Evolutionary conservation across 53 echinoderm and acorn worm species (phyloP).

Genomic region (Paelopatides confundens): DNA sequence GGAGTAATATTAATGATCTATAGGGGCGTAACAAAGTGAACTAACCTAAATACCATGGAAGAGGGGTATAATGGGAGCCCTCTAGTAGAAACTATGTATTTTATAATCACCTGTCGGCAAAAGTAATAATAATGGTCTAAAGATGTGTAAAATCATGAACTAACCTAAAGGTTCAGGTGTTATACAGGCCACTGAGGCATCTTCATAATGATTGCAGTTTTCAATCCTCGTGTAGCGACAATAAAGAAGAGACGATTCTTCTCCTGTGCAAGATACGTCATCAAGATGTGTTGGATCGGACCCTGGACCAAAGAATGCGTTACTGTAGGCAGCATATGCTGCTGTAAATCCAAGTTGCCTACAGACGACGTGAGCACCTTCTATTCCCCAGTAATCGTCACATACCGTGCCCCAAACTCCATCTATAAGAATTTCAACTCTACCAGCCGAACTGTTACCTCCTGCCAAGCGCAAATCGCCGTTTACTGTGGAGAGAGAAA

Average conservation of each 20-base stretch:
- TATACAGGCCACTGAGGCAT: slow-evolving; percentile 60
- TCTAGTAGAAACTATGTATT: too few species aligned
- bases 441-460: slow-evolving; percentile 44
- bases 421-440: slow-evolving; percentile 55
- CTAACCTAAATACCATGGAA: too few species aligned
- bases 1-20: too few species aligned
- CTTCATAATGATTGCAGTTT: slow-evolving; percentile 59
- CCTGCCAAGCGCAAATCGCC: slow-evolving; percentile 35
- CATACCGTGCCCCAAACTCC: slow-evolving; percentile 61
- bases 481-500: too few species aligned
- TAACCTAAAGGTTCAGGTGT: not conserved
- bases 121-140: too few species aligned
- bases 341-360: slow-evolving; percentile 47
- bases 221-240: slow-evolving; percentile 36
- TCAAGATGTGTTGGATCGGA: slow-evolving; percentile 29
- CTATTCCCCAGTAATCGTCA: slow-evolving; percentile 45
- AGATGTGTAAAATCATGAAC: too few species aligned
- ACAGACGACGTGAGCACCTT: slow-evolving; percentile 57
- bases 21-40: too few species aligned
- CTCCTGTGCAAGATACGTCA: slow-evolving; percentile 42
- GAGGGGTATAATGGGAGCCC: too few species aligned
- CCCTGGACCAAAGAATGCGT: slow-evolving; percentile 48
- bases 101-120: too few species aligned
- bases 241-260: slow-evolving; percentile 39
- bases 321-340: slow-evolving; percentile 16